Evolutionary conservation across 2,888 invertebrate genomes (phyloP).

Genomic region (Ophion slaviceki): DNA sequence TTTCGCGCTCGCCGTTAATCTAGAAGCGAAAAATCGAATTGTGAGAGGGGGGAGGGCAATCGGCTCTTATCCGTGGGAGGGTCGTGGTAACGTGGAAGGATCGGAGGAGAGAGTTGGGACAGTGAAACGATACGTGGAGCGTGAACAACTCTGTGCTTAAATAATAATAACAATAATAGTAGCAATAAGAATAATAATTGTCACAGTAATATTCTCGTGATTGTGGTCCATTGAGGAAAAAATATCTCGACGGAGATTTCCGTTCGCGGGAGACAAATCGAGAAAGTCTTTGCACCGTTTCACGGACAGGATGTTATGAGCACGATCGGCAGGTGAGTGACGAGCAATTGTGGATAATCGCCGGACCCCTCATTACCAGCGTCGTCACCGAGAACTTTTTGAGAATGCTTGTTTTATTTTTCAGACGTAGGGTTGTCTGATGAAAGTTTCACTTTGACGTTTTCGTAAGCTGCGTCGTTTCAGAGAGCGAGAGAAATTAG

Average conservation of each 20-base stretch:
- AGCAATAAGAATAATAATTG: not conserved
- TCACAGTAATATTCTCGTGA: constrained; percentile 49
- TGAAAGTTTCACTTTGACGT: too few relatives aligned
- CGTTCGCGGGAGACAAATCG: constrained; percentile 31
- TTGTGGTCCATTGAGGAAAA: constrained; percentile 35
- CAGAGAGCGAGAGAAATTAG: not conserved
- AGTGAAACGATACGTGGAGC: constrained; percentile 49
- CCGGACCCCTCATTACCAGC: not conserved
- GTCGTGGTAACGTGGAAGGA: not conserved
- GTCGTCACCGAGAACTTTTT: not conserved
- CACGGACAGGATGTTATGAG: constrained; percentile 82
- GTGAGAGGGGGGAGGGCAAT: not conserved
- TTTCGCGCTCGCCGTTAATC: not conserved
- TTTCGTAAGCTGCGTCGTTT: not conserved
- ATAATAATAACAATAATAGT: not conserved
- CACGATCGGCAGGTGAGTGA: constrained; percentile 82
- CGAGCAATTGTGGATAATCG: not conserved
- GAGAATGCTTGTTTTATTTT: not conserved
- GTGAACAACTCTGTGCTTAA: constrained; percentile 51
- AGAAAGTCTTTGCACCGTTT: constrained; percentile 45
- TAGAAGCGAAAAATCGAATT: not conserved
- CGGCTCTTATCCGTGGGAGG: not conserved
- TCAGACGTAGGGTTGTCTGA: not conserved
- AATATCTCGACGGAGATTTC: constrained; percentile 10
- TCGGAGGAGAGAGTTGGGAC: constrained; percentile 20